Evolutionary conservation across 2,113 vertebrate species (phyloP), one percentile per base, ranked within the genome.

Genomic region (Syngnathus typhle): DNA sequence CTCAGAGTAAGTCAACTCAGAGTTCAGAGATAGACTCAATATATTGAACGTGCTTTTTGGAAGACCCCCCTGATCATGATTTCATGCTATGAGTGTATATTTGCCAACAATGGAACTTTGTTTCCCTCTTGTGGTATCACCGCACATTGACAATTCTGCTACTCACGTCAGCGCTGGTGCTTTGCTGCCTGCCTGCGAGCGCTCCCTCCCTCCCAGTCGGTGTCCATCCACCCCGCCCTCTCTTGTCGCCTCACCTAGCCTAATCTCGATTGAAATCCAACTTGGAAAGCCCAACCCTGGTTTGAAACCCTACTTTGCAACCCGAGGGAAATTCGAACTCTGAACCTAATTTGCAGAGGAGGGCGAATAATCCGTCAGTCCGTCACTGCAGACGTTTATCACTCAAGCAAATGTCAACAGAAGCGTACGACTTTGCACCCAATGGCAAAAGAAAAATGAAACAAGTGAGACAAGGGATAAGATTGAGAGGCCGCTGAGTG

Each of bases 41-140:
- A 32, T 32, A 3, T 32, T 32, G 27, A 32, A 32, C 27, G 3
- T 32, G 2, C 27, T 32, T 32, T 32, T 3, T 32, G 27, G 27
- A 32, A 32, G 3, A 32, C 27, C 2, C 27, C 27, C 3, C 0
- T 32, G 27, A 32, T 2, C 16, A 21, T n/a, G 10, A 7, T 32
- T 68, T 18, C 6, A 38, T 13, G 32, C 9, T 15, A 9, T 18
- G 11, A 13, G 11, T 27, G 16, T 69, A 1, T 23, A 7, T 16
- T 11, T 73, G 23, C 11, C 2, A 46, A 62, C n/a, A 60, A 1
- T 61, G 58, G 38, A 13, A 8, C 18, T 74, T 36, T 82, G 80
- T 80, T 81, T 76, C 88, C 88, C 83, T 81, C 87, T 87, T 66
- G 80, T 85, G 86, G 83, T 2, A 19, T 6, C 9, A n/a, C 2